phyloP scores from a whole-genome alignment of 2,113 vertebrate species.

The Chunga burmeisteri region DNA sequence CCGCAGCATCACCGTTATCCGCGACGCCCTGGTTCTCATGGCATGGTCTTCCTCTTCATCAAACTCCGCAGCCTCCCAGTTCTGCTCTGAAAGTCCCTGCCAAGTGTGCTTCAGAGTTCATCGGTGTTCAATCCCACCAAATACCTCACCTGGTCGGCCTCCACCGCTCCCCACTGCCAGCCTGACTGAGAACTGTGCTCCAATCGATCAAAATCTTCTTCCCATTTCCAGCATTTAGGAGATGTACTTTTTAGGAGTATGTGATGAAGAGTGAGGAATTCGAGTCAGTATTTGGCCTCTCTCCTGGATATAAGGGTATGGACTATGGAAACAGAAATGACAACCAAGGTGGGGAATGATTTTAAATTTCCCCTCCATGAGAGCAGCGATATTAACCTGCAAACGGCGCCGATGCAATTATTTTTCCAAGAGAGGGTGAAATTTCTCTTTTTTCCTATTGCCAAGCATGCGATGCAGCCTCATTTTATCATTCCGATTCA shows the following conservation, averaged over 20 bases:
- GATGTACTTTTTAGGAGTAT: neutral
- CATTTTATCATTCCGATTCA: neutral
- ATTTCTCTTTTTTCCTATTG: neutral
- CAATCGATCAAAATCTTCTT: neutral
- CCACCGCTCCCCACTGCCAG: neutral
- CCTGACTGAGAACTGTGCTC: neutral
- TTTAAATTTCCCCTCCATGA: neutral
- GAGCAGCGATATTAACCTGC: neutral
- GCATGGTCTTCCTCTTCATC: neutral
- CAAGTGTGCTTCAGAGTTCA: fast-evolving
- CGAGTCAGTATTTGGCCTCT: neutral
- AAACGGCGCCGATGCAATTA: too few relatives aligned
- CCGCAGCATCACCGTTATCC: neutral
- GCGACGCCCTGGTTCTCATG: fast-evolving
- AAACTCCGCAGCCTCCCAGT: neutral
- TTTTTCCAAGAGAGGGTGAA: neutral
- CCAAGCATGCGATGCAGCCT: neutral
- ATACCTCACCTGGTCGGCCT: neutral
- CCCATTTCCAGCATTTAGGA: neutral
- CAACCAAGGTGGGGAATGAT: neutral
- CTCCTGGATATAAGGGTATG: neutral
- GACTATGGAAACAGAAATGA: neutral
- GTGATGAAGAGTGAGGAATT: neutral
- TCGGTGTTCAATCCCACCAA: fast-evolving
- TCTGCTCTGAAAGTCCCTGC: neutral